A percentile compares a stretch with the other conserved stretches of the same genome.
These are phyloP conservation scores for Rhipidura dahli DNA, from an alignment of 2,113 vertebrate species.

Conservation along the genomic window DNA sequence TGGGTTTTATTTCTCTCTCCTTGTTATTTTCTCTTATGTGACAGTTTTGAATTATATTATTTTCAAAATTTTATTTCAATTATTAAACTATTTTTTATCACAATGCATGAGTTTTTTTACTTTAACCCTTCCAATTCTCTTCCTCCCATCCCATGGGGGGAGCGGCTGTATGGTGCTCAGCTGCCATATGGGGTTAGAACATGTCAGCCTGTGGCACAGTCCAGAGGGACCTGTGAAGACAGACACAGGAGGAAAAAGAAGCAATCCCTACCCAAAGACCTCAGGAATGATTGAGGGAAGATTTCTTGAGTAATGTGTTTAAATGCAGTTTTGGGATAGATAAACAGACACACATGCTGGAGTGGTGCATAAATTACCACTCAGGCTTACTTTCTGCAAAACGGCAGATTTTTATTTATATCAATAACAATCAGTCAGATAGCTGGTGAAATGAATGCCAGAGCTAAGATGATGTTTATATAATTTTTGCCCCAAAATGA, in stretches of 20 bases:
- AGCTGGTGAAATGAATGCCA: neutral
- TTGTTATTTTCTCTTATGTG: neutral
- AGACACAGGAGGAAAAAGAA: neutral
- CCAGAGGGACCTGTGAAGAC: neutral
- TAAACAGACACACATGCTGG: neutral
- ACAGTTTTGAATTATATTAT: neutral
- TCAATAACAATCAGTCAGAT: neutral
- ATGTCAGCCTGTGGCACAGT: neutral
- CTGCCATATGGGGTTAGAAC: neutral
- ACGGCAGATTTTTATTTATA: neutral
- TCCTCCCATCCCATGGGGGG: neutral
- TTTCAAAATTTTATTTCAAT: neutral
- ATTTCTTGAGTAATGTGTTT: neutral
- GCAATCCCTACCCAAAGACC: neutral
- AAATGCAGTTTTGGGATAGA: neutral
- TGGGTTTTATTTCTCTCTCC: neutral
- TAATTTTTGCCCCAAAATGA: no score
- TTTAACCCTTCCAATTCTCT: neutral
- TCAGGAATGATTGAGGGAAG: rapidly evolving
- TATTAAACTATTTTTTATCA: neutral
- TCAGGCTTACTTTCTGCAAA: neutral
- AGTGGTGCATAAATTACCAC: neutral
- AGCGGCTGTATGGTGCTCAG: neutral
- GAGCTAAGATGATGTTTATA: no score
- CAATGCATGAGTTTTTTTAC: neutral